Percentiles rank a stretch among this genome's conserved stretches.
phyloP scores from a whole-genome alignment of 2,113 vertebrate genomes.

The Brienomyrus longianalis region DNA sequence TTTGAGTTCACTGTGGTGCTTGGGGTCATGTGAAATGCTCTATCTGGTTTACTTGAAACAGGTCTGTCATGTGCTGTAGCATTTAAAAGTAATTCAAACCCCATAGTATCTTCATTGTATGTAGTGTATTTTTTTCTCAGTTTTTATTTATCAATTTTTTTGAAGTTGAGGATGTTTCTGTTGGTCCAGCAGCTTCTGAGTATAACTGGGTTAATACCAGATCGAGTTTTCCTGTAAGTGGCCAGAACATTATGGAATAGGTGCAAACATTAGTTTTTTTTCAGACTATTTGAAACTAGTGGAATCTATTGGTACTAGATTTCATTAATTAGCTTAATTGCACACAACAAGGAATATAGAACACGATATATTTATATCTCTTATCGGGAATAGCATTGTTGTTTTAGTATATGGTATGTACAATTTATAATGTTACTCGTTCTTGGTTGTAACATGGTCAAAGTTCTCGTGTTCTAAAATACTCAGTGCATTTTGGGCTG shows the following conservation, averaged over 20 bases:
- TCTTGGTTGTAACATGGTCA: background rate
- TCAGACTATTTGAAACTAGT: background rate
- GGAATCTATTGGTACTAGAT: background rate
- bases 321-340: background rate
- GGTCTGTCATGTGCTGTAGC: background rate
- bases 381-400: background rate
- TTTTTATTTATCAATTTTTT: background rate
- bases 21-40: background rate
- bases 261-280: background rate
- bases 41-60: background rate
- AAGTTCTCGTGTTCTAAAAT: background rate
- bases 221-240: background rate
- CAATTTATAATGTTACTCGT: background rate
- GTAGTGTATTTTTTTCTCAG: background rate
- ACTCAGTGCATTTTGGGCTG: background rate
- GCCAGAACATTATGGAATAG: background rate
- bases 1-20: background rate
- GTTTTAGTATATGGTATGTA: background rate
- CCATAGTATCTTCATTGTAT: background rate
- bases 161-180: background rate
- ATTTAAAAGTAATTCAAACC: background rate
- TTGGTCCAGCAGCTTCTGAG: background rate
- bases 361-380: background rate
- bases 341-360: background rate
- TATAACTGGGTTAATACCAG: background rate